Base-by-base conservation (phyloP, 2,113 vertebrate genomes). In the Hippotragus niger region DNA sequence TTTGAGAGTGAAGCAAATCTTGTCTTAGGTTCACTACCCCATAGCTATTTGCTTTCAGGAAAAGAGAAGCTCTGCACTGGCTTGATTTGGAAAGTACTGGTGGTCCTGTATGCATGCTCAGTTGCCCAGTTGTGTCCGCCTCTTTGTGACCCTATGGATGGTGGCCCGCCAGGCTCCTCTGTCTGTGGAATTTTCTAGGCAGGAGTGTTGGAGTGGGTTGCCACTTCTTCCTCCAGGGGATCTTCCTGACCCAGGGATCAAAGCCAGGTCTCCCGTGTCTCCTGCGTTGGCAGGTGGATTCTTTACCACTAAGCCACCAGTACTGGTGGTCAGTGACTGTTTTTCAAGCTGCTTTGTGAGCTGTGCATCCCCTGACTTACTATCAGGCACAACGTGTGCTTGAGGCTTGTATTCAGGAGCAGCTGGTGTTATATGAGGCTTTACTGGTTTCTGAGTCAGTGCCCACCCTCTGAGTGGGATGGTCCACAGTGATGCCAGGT, bases 1-100 rank as follows among this genome's bases (percentile, higher is more conserved):
- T 96, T 94, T 62, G 33, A 93, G 50, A 91, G 64, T 58, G 23
- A 89, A 52, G 52, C 95, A 36, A 53, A 67, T 91, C 80, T 95
- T 67, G 43, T 84, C 88, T 2, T 55, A 23, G 40, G 6, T 76
- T 57, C 58, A 25, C 67, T 85, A 5, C n/a, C 19, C 9, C 19
- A 7, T 52, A 57, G 74, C 90, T 74, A 85, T 36, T 82, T 57
- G 19, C 15, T 40, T 3, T 88, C 31, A 17, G 31, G 6, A 43
- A 45, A 62, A 78, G 47, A 90, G 64, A 91, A 52, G 25, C 52
- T 43, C 74, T 40, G 7, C 29, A 0, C 43, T 86, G 53, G n/a
- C 60, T 91, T 84, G 50, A 19, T 52, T 55, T n/a, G 58, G 67
- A 91, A 76, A 82, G 40, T 6, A 0, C 52, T 5, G 1, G 14